Evolutionary conservation across 2,797 vertebrate species (phyloP).

Genomic region (Ctenosaura bakeri): DNA sequence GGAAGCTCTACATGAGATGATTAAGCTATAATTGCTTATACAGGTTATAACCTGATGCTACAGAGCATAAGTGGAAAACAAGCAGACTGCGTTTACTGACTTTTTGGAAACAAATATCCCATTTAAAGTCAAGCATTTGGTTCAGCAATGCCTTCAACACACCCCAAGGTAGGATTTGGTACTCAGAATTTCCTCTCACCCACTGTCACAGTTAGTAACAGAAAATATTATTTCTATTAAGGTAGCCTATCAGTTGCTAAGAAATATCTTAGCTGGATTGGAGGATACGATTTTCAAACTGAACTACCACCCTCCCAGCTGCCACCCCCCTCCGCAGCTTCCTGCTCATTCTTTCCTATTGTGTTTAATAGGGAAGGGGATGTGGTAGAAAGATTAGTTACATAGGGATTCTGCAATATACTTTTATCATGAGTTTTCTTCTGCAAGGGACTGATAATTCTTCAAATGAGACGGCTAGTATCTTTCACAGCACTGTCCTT

Average conservation of each 20-base stretch:
- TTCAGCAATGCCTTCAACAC: not conserved
- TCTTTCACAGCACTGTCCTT: slow-evolving; percentile 41
- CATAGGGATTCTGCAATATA: slow-evolving; percentile 31
- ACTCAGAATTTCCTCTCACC: slow-evolving; percentile 51
- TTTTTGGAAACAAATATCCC: not conserved
- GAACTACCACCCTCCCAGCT: slow-evolving; percentile 10
- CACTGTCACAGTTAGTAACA: slow-evolving; percentile 60
- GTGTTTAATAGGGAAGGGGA: not conserved
- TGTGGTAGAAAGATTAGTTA: slow-evolving; percentile 37
- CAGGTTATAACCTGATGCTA: not conserved
- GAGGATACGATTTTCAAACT: slow-evolving; percentile 39
- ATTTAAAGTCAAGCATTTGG: not conserved
- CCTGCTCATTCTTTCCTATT: not conserved
- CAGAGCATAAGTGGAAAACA: not conserved
- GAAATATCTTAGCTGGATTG: slow-evolving; percentile 47
- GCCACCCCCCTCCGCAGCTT: slow-evolving; percentile 24
- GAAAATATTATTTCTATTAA: slow-evolving; percentile 61
- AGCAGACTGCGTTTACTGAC: not conserved
- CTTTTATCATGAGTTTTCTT: slow-evolving; percentile 53
- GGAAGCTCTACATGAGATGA: not conserved
- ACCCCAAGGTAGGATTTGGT: not conserved
- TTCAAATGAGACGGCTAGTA: slow-evolving; percentile 57
- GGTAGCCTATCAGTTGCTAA: slow-evolving; percentile 57
- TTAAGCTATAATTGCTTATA: not conserved
- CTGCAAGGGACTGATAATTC: slow-evolving; percentile 64